These are phyloP conservation scores for Urocitellus parryii DNA, from an alignment of 2,113 vertebrate genomes.

Conservation along the genomic window DNA sequence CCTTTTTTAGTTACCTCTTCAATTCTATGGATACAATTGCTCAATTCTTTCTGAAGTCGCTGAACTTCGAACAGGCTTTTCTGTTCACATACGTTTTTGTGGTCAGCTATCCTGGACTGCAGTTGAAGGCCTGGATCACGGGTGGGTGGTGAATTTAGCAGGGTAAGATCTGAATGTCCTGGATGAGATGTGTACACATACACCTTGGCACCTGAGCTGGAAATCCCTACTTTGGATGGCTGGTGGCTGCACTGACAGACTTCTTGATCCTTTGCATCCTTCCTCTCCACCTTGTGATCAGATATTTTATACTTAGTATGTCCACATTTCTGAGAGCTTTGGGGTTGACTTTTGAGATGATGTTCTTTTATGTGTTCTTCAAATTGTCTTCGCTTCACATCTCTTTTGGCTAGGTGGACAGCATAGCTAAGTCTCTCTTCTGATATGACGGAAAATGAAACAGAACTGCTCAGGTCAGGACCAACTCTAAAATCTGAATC, in stretches of 20 bases:
- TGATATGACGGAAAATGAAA: slow-evolving; percentile 92
- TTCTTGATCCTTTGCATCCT: slow-evolving; percentile 9
- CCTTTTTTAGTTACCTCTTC: slow-evolving; percentile 92
- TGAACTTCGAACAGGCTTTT: slow-evolving; percentile 86
- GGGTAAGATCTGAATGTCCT: slow-evolving; percentile 6
- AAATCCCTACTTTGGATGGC: slow-evolving; percentile 76
- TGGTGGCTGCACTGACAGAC: slow-evolving; percentile 33
- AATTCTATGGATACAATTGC: slow-evolving; percentile 92
- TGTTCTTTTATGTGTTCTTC: slow-evolving; percentile 81
- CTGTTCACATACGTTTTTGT: slow-evolving; percentile 71
- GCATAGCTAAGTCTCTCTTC: slow-evolving; percentile 94
- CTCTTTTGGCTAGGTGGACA: slow-evolving; percentile 92
- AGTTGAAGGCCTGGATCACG: slow-evolving; percentile 79
- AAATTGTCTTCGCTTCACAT: slow-evolving; percentile 88
- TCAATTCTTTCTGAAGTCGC: slow-evolving; percentile 91
- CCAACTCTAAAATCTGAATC: slow-evolving; percentile 68
- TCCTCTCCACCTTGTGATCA: slow-evolving; percentile 43
- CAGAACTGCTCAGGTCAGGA: slow-evolving; percentile 83
- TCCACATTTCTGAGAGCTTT: slow-evolving; percentile 72
- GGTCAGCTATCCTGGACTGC: not conserved
- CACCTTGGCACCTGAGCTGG: slow-evolving; percentile 79
- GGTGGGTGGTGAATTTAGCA: slow-evolving; percentile 84
- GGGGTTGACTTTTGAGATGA: slow-evolving; percentile 55
- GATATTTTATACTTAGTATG: slow-evolving; percentile 68
- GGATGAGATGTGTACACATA: slow-evolving; percentile 81